These are phyloP conservation scores for Anoplolepis gracilipes DNA, from an alignment of 1,140 invertebrate genomes.

Conservation along the genomic window DNA sequence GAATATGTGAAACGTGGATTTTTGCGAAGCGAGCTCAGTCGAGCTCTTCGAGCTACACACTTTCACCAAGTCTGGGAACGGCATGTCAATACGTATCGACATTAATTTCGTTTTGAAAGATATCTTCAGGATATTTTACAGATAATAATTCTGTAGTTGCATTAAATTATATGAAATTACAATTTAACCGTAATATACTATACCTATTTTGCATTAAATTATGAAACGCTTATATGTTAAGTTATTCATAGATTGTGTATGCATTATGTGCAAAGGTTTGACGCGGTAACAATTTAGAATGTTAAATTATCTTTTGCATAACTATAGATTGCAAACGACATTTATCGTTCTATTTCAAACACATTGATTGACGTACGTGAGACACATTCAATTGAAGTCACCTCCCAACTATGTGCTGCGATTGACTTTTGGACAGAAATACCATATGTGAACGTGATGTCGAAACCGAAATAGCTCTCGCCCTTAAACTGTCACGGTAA, in stretches of 20 bases:
- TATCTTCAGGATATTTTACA: constrained; percentile 8
- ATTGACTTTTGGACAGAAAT: constrained; percentile 67
- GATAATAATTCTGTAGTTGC: not conserved
- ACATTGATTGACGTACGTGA: constrained; percentile 63
- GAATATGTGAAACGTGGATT: constrained; percentile 37
- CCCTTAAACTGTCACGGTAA: constrained; percentile 50
- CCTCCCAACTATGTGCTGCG: constrained; percentile 55
- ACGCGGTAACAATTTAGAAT: constrained; percentile 35
- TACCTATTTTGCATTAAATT: not conserved
- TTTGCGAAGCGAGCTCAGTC: constrained; percentile 18
- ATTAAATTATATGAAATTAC: constrained; percentile 9
- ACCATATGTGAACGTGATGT: constrained; percentile 41
- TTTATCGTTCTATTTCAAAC: constrained; percentile 65
- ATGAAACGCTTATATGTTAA: constrained; percentile 2
- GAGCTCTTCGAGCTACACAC: not conserved
- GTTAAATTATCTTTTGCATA: not conserved
- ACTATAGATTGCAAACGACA: not conserved
- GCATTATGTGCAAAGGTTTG: not conserved
- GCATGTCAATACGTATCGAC: constrained; percentile 15
- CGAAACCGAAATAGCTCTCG: constrained; percentile 52
- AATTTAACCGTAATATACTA: not conserved
- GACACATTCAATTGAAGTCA: constrained; percentile 42
- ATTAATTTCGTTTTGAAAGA: constrained; percentile 20
- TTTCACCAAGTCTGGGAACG: not conserved
- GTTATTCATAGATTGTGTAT: constrained; percentile 1